Percentiles rank a stretch among this genome's conserved stretches.
These are phyloP conservation scores for Boleophthalmus pectinirostris DNA, from an alignment of 2,113 vertebrate species.

Conservation along the genomic window DNA sequence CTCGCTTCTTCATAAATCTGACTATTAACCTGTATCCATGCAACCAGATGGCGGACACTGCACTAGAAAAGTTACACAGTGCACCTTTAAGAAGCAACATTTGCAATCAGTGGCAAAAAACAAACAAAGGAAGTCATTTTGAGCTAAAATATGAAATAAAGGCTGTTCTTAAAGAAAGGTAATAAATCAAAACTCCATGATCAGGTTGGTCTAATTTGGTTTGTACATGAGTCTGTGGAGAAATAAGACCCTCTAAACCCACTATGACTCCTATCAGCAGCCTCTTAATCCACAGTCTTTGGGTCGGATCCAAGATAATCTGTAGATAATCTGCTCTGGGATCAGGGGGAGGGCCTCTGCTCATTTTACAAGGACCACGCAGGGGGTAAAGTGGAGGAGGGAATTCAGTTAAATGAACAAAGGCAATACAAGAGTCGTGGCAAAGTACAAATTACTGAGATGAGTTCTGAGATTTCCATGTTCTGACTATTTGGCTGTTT, in stretches of 20 bases:
- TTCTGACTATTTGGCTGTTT: no score
- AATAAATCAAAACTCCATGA: not conserved
- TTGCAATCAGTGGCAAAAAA: no score
- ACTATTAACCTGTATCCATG: no score
- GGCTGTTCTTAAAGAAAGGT: slow-evolving; percentile 13
- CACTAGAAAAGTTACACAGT: no score
- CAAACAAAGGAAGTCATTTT: no score
- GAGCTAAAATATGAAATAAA: no score
- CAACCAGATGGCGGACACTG: no score
- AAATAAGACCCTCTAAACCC: slow-evolving; percentile 15
- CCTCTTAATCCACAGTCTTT: slow-evolving; percentile 41
- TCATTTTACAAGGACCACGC: slow-evolving; percentile 26
- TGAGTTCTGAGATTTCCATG: no score
- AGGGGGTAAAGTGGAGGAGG: not conserved
- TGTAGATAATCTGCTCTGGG: slow-evolving; percentile 53
- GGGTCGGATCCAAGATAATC: slow-evolving; percentile 56
- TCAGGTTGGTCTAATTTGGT: slow-evolving; percentile 19
- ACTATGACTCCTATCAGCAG: not conserved
- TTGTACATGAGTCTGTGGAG: slow-evolving; percentile 12
- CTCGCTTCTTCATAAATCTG: no score
- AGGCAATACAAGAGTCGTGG: no score
- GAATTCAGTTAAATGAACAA: slow-evolving; percentile 13
- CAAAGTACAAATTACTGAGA: no score
- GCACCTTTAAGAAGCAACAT: no score
- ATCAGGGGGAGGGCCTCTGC: slow-evolving; percentile 17